These are phyloP conservation scores for Sebastes elongatus DNA, from an alignment of 2,797 vertebrate species.

Conservation along the genomic window DNA sequence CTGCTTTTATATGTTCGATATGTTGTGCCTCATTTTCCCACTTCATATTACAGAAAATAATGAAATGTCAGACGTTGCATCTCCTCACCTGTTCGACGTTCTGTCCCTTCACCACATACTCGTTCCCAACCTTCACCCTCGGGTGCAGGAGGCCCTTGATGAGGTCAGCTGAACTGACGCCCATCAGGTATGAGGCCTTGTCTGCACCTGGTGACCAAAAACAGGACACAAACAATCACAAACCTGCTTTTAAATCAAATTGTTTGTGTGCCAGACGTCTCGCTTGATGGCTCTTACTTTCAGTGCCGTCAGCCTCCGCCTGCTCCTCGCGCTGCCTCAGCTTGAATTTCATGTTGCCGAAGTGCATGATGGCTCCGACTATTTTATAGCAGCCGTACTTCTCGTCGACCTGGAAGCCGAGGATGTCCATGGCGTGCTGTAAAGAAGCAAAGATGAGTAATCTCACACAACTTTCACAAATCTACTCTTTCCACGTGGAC, in stretches of 20 bases:
- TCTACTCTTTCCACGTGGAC: neutral
- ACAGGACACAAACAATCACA: neutral
- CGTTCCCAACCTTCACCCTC: conserved; percentile 93
- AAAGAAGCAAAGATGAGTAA: neutral
- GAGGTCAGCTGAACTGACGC: conserved; percentile 93
- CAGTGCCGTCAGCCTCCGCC: conserved; percentile 91
- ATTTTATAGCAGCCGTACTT: conserved; percentile 95
- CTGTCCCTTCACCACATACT: conserved; percentile 94
- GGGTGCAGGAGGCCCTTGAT: conserved; percentile 96
- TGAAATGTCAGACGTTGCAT: neutral
- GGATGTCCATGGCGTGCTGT: conserved; percentile 94
- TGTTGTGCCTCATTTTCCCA: neutral
- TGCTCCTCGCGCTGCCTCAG: conserved; percentile 94
- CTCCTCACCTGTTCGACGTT: conserved; percentile 91
- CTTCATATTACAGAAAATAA: neutral
- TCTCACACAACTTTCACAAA: neutral
- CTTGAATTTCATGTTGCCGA: conserved; percentile 98
- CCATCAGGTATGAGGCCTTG: conserved; percentile 96
- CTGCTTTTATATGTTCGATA: neutral
- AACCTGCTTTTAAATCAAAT: neutral
- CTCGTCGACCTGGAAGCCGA: conserved; percentile 90
- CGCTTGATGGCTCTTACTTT: conserved; percentile 81
- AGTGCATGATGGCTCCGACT: conserved; percentile 94
- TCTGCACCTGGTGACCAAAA: conserved; percentile 86
- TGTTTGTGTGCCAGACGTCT: neutral